Percentiles rank a stretch among this genome's conserved stretches.
These are phyloP conservation scores for Dysdera silvatica DNA, from an alignment of 1,140 invertebrate species.

Conservation along the genomic window DNA sequence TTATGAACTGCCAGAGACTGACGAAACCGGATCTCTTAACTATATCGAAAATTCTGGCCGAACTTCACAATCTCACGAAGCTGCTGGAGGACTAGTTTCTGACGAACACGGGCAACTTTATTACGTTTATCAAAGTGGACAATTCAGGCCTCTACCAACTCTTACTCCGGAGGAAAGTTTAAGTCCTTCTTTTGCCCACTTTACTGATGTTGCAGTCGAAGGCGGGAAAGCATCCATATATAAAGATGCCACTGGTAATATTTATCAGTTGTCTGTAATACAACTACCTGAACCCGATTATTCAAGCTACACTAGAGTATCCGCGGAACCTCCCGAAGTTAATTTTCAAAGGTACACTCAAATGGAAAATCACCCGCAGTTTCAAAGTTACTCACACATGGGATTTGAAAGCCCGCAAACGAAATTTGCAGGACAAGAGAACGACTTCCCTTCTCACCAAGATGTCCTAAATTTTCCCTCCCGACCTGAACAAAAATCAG, in stretches of 20 bases:
- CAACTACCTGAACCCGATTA: too few species aligned
- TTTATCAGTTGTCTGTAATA: too few species aligned
- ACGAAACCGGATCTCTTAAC: neutral
- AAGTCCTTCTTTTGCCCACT: too few species aligned
- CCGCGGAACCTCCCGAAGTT: too few species aligned
- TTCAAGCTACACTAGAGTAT: too few species aligned
- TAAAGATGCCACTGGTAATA: too few species aligned
- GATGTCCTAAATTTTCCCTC: neutral
- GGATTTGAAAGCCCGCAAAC: neutral
- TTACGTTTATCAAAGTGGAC: neutral
- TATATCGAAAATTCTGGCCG: too few species aligned
- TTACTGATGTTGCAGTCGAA: too few species aligned
- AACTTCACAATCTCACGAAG: neutral
- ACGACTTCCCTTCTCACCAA: neutral
- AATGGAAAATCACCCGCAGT: neutral
- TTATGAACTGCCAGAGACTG: neutral
- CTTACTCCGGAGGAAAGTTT: neutral
- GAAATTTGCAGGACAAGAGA: neutral
- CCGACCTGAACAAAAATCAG: neutral
- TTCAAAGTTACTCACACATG: neutral
- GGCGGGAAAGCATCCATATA: too few species aligned
- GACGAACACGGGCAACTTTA: conserved; percentile 4
- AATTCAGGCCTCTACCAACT: neutral
- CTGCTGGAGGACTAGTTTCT: conserved; percentile 3
- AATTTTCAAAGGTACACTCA: too few species aligned